phyloP scores from a whole-genome alignment of 2,888 invertebrate species.

The Pseudococcus viburni region DNA sequence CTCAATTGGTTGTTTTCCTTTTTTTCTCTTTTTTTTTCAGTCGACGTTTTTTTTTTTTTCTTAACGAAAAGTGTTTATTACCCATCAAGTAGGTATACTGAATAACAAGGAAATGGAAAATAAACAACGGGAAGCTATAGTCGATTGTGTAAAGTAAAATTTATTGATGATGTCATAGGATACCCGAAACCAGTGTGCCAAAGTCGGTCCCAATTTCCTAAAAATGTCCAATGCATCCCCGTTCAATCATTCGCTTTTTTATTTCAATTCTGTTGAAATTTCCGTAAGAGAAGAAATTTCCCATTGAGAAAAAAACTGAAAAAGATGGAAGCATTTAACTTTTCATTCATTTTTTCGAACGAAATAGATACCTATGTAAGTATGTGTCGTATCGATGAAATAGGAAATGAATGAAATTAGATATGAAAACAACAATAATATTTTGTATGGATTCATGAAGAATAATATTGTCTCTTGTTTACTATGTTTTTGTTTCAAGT shows the following conservation, averaged over 20 bases:
- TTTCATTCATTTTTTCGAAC: background rate
- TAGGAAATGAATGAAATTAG: background rate
- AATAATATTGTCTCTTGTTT: background rate
- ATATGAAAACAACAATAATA: background rate
- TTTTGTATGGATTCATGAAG: background rate
- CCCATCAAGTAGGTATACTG: background rate
- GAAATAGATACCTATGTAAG: background rate
- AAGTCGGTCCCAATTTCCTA: background rate
- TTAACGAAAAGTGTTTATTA: background rate
- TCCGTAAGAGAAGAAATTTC: background rate
- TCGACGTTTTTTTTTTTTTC: background rate
- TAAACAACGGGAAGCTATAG: background rate
- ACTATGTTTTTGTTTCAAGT: background rate
- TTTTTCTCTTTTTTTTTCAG: background rate
- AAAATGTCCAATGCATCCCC: background rate
- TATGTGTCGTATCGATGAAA: background rate
- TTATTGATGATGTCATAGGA: slow-evolving; percentile 11
- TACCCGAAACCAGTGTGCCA: background rate
- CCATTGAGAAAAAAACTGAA: background rate
- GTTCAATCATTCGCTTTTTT: background rate
- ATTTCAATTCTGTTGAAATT: background rate
- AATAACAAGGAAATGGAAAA: slow-evolving; percentile 4
- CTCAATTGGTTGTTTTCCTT: background rate
- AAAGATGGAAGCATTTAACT: background rate
- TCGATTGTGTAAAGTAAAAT: slow-evolving; percentile 1